These are phyloP conservation scores for Strigamia crassipes DNA, from an alignment of 2,888 invertebrate genomes.

Conservation along the genomic window DNA sequence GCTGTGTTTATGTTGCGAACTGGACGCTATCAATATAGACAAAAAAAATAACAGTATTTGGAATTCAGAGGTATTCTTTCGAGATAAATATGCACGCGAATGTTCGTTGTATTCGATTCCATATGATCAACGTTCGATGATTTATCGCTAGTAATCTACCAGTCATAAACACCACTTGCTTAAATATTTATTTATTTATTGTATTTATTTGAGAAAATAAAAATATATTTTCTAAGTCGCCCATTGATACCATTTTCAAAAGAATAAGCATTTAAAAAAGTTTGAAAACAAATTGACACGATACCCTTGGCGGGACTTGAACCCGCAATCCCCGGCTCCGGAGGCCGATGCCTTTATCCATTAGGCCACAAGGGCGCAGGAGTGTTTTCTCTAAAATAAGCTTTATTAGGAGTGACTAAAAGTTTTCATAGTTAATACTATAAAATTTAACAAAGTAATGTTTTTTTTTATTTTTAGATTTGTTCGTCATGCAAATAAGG, in stretches of 20 bases:
- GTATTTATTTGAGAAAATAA: not conserved
- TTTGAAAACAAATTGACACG: not conserved
- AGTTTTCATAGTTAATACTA: no score
- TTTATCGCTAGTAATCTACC: not conserved
- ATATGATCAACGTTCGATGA: not conserved
- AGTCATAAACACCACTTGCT: not conserved
- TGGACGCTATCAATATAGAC: constrained; percentile 24
- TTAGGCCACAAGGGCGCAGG: not conserved
- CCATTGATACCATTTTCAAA: not conserved
- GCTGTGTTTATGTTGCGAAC: constrained; percentile 41
- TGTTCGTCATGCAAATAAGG: no score
- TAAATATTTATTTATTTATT: not conserved
- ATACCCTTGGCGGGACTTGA: not conserved
- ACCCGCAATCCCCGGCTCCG: not conserved
- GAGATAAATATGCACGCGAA: constrained; percentile 36
- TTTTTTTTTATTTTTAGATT: no score
- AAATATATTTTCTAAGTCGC: not conserved
- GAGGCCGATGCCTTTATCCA: not conserved
- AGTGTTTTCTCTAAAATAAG: not conserved
- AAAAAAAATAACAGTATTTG: not conserved
- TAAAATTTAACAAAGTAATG: no score
- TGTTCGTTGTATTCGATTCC: not conserved
- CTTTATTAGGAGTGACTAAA: not conserved
- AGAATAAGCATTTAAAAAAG: not conserved
- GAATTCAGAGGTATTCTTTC: constrained; percentile 44